Evolutionary conservation across 1,140 invertebrate genomes (phyloP).

Genomic region (Ylistrum balloti): DNA sequence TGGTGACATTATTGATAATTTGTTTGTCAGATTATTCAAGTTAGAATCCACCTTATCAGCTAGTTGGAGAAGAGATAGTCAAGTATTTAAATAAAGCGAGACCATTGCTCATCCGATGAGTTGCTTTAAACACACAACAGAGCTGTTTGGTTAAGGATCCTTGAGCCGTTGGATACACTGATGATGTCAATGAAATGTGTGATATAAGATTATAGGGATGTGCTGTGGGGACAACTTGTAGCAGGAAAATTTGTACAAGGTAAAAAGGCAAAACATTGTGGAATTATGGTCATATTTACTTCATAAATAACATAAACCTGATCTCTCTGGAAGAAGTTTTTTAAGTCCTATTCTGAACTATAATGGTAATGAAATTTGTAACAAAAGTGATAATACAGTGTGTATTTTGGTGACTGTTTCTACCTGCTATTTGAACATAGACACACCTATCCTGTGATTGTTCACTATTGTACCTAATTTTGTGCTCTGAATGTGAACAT

Average conservation of each 20-base stretch:
- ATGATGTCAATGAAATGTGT: background rate
- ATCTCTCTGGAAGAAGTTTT: too few relatives aligned
- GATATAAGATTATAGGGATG: background rate
- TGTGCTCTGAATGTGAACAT: background rate
- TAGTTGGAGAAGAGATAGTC: background rate
- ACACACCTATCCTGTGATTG: background rate
- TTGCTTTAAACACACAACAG: background rate
- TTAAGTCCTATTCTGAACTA: too few relatives aligned
- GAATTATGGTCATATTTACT: too few relatives aligned
- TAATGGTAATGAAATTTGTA: too few relatives aligned
- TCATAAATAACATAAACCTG: too few relatives aligned
- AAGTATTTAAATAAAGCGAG: background rate
- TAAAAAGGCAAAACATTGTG: too few relatives aligned
- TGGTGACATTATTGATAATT: background rate
- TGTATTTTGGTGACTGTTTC: too few relatives aligned
- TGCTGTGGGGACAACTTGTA: background rate
- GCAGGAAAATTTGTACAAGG: too few relatives aligned
- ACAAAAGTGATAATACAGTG: too few relatives aligned
- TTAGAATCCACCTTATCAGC: constrained; percentile 5
- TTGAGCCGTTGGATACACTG: background rate
- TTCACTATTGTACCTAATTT: background rate
- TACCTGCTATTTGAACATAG: too few relatives aligned
- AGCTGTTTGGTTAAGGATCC: background rate
- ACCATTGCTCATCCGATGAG: background rate
- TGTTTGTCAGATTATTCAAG: constrained; percentile 9